These are phyloP conservation scores for Xenopus laevis DNA, from an alignment of 2,113 vertebrate species.

Conservation along the genomic window DNA sequence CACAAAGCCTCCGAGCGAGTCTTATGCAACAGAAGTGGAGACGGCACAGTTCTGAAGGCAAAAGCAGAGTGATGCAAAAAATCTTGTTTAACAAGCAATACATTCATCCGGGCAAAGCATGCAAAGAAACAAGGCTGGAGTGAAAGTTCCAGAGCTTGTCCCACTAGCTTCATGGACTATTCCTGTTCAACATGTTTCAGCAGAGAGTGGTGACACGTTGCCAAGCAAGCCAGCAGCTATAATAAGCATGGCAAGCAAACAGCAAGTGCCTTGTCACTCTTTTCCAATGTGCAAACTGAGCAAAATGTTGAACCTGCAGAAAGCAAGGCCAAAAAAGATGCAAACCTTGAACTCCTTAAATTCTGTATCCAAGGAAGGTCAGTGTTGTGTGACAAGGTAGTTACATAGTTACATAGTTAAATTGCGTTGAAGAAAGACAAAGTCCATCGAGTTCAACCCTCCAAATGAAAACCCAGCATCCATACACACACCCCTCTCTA, in stretches of 20 bases:
- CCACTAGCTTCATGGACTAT: not conserved
- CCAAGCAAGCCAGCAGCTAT: not conserved
- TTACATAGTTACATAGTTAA: too few relatives aligned
- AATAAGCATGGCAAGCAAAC: not conserved
- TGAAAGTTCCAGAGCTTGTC: not conserved
- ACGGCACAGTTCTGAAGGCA: conserved; percentile 54
- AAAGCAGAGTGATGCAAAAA: conserved; percentile 46
- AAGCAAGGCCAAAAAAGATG: conserved; percentile 62
- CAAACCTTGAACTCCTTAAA: too few relatives aligned
- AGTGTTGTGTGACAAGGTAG: too few relatives aligned
- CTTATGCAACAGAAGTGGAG: conserved; percentile 53
- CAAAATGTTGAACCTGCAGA: conserved; percentile 51
- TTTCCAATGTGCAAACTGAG: not conserved
- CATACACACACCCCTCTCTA: too few relatives aligned
- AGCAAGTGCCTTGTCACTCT: not conserved
- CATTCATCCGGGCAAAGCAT: conserved; percentile 44
- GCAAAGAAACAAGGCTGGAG: not conserved
- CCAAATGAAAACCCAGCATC: too few relatives aligned
- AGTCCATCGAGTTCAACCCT: too few relatives aligned
- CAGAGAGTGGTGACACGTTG: not conserved
- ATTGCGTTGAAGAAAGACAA: too few relatives aligned
- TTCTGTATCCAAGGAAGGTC: too few relatives aligned
- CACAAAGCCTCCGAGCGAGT: conserved; percentile 57
- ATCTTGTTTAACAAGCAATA: conserved; percentile 58
- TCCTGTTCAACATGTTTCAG: not conserved